phyloP scores from a whole-genome alignment of 2,113 vertebrate species.

The Microcebus murinus region DNA sequence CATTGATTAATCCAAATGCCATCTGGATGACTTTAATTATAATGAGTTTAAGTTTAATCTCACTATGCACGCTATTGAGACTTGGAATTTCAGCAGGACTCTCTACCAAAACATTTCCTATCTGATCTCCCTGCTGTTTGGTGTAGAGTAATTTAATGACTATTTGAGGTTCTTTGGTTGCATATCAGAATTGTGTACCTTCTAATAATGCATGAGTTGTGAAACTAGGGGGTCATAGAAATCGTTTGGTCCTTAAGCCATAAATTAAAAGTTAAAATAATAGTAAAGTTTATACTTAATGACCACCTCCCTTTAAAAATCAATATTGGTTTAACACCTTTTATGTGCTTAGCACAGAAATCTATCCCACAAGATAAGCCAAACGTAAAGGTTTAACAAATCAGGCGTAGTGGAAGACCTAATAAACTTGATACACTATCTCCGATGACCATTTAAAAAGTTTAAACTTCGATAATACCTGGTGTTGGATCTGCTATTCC shows the following conservation, averaged over 20 bases:
- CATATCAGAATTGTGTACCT: background rate
- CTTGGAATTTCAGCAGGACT: slow-evolving; percentile 33
- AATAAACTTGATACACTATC: slow-evolving; percentile 46
- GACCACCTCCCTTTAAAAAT: slow-evolving; percentile 45
- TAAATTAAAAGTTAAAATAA: slow-evolving; percentile 59
- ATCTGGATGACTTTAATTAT: slow-evolving; percentile 68
- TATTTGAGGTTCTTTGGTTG: slow-evolving; percentile 21
- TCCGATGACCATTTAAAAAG: slow-evolving; percentile 38
- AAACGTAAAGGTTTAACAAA: slow-evolving; percentile 58
- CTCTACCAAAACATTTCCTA: slow-evolving; percentile 13
- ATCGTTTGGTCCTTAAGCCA: background rate
- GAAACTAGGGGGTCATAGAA: slow-evolving; percentile 19
- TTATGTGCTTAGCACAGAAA: slow-evolving; percentile 40
- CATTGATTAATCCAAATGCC: slow-evolving; percentile 60
- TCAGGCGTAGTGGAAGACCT: background rate
- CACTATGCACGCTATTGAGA: background rate
- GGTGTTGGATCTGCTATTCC: background rate
- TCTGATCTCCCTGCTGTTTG: slow-evolving; percentile 45
- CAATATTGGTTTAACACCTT: slow-evolving; percentile 56
- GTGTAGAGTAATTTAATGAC: background rate
- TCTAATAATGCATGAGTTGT: background rate
- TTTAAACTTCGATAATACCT: background rate
- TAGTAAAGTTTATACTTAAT: slow-evolving; percentile 14
- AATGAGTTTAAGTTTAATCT: slow-evolving; percentile 49
- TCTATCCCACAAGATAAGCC: slow-evolving; percentile 50